phyloP scores from a whole-genome alignment of 1,140 invertebrate species.

The Laupala kohalensis region DNA sequence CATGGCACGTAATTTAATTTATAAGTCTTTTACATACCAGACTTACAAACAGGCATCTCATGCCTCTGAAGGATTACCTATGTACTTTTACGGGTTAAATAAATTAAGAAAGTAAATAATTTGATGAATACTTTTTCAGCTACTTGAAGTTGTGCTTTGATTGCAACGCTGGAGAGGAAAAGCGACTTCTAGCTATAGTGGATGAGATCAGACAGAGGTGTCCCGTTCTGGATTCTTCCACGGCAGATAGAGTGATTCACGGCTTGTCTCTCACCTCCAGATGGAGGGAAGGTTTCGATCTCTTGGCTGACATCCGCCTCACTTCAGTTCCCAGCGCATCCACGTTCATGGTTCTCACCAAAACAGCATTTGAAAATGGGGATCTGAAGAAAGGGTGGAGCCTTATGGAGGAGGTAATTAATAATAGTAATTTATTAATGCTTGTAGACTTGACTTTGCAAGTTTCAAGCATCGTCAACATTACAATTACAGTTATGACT shows the following conservation, averaged over 20 bases:
- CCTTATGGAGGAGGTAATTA: slow-evolving; percentile 25
- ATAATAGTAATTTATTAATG: too few relatives aligned
- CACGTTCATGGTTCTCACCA: slow-evolving; percentile 33
- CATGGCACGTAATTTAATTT: background rate
- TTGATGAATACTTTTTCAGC: background rate
- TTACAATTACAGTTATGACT: too few relatives aligned
- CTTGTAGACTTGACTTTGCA: too few relatives aligned
- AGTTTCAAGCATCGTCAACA: too few relatives aligned
- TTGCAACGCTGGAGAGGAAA: slow-evolving; percentile 20
- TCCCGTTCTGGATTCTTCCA: slow-evolving; percentile 38
- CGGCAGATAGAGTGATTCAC: slow-evolving; percentile 39
- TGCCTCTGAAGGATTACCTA: background rate
- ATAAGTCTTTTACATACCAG: background rate
- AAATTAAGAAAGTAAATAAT: slow-evolving; percentile 28
- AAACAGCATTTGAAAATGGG: slow-evolving; percentile 38
- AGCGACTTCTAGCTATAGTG: slow-evolving; percentile 27
- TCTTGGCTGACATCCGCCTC: slow-evolving; percentile 43
- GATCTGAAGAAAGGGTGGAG: slow-evolving; percentile 37
- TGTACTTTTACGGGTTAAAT: slow-evolving; percentile 19
- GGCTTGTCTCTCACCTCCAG: slow-evolving; percentile 43
- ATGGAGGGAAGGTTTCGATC: slow-evolving; percentile 42
- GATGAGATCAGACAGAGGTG: slow-evolving; percentile 37
- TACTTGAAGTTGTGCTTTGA: slow-evolving; percentile 37
- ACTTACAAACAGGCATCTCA: background rate
- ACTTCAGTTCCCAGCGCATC: slow-evolving; percentile 23